Conservation (phyloP, 92 coral and sea anemone species). For the Micromussa lordhowensis region DNA sequence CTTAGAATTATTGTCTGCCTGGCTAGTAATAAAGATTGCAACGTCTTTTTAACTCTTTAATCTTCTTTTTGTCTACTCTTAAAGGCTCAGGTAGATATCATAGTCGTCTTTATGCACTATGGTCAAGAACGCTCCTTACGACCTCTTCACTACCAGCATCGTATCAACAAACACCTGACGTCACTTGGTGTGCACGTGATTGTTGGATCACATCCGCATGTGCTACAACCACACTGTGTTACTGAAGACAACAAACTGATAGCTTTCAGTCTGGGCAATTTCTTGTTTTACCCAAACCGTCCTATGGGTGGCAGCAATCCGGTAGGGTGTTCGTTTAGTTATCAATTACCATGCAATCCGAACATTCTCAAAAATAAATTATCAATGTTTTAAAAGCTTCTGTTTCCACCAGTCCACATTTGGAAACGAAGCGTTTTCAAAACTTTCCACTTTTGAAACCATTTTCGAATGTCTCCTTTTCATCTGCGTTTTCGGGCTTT, state of each 20-base stretch:
- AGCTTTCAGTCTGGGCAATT: conserved; percentile 74
- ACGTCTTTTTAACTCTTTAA: too few relatives aligned
- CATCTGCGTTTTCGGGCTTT: too few relatives aligned
- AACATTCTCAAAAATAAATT: background rate
- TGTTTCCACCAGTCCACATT: too few relatives aligned
- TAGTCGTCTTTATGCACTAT: conserved; percentile 76
- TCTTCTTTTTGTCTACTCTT: background rate
- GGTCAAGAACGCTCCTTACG: conserved; percentile 39
- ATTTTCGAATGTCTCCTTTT: too few relatives aligned
- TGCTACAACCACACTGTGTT: conserved; percentile 52
- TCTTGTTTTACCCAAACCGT: conserved; percentile 31
- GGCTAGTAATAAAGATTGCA: too few relatives aligned
- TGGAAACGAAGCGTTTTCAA: too few relatives aligned
- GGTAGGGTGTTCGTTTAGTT: conserved; percentile 1
- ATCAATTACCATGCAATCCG: too few relatives aligned
- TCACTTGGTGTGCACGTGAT: conserved; percentile 64
- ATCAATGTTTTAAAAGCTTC: too few relatives aligned
- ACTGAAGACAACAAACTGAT: conserved; percentile 35
- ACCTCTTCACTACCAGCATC: conserved; percentile 35
- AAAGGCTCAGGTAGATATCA: conserved; percentile 45
- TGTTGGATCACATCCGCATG: conserved; percentile 72
- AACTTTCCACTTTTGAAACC: too few relatives aligned
- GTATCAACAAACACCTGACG: conserved; percentile 42
- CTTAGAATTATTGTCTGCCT: too few relatives aligned
- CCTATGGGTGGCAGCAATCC: background rate